These are phyloP conservation scores for Cydia splendana DNA, from an alignment of 1,140 invertebrate species.

Conservation along the genomic window DNA sequence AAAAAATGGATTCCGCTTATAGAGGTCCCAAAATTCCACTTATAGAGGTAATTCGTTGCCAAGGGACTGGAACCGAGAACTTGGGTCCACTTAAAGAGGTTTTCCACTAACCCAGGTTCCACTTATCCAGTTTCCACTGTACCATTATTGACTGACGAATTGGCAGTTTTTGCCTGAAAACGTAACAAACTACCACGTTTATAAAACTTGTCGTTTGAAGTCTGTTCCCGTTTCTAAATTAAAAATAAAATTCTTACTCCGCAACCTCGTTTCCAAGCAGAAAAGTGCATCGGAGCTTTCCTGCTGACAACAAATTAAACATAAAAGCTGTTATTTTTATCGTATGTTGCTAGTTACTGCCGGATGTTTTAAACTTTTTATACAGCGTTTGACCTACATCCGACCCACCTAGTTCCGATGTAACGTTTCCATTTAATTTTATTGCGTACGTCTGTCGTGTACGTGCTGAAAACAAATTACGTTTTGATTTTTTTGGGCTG, in stretches of 20 bases:
- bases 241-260: conserved; percentile 1
- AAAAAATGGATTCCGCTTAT: too few relatives aligned
- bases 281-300: not conserved
- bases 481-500: not conserved
- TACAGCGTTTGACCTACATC: conserved; percentile 19
- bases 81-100: too few relatives aligned
- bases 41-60: too few relatives aligned
- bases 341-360: conserved; percentile 14
- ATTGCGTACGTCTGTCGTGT: conserved; percentile 1
- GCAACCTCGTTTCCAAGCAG: conserved; percentile 4
- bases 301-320: conserved; percentile 14
- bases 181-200: not conserved
- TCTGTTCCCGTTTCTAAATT: not conserved
- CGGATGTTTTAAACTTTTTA: conserved; percentile 28
- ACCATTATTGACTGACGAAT: too few relatives aligned
- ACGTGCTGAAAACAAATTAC: not conserved
- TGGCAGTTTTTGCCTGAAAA: not conserved
- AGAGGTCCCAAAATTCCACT: too few relatives aligned
- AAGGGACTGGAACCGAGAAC: too few relatives aligned
- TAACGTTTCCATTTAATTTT: conserved; percentile 20
- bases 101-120: too few relatives aligned
- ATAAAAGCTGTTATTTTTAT: conserved; percentile 27
- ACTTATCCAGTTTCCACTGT: too few relatives aligned
- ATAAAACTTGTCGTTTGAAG: not conserved
- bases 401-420: conserved; percentile 26